Conservation (phyloP, 2,888 invertebrate species). For the Macrosoma leucophasiata region DNA sequence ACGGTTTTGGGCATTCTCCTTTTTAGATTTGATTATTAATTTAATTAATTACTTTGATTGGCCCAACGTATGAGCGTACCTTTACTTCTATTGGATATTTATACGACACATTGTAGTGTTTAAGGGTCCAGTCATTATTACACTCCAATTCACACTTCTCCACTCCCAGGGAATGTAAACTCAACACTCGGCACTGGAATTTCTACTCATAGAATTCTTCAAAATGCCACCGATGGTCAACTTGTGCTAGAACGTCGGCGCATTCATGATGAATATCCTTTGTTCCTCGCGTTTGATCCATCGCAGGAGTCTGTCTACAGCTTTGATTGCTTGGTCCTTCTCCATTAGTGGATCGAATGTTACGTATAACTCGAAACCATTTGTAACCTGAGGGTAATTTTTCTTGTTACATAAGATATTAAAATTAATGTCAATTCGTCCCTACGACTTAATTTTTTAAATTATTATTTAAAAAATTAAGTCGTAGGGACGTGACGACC, state of each 20-base stretch:
- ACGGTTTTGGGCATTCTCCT: too few species aligned
- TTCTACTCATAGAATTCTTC: slow-evolving; percentile 42
- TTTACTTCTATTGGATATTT: too few species aligned
- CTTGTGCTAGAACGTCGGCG: slow-evolving; percentile 82
- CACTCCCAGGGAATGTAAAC: too few species aligned
- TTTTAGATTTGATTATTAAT: too few species aligned
- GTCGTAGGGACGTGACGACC: too few species aligned
- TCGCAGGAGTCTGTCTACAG: slow-evolving; percentile 90
- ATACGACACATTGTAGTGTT: too few species aligned
- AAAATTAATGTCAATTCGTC: not conserved
- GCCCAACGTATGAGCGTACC: too few species aligned
- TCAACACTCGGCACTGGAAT: slow-evolving; percentile 37
- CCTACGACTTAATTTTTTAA: not conserved
- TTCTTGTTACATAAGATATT: too few species aligned
- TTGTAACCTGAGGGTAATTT: slow-evolving; percentile 80
- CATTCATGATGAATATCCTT: slow-evolving; percentile 90
- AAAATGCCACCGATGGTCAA: slow-evolving; percentile 46
- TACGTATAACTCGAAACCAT: slow-evolving; percentile 94
- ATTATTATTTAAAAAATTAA: not conserved
- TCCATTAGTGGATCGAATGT: slow-evolving; percentile 94
- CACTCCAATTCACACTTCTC: too few species aligned
- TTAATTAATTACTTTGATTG: too few species aligned
- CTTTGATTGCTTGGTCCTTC: slow-evolving; percentile 88
- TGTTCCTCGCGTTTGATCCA: slow-evolving; percentile 97
- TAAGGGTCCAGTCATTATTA: too few species aligned